A percentile compares a stretch with the other conserved stretches of the same genome.
Evolutionary conservation across 2,797 vertebrate genomes (phyloP).

Genomic region (Eremophila alpestris): DNA sequence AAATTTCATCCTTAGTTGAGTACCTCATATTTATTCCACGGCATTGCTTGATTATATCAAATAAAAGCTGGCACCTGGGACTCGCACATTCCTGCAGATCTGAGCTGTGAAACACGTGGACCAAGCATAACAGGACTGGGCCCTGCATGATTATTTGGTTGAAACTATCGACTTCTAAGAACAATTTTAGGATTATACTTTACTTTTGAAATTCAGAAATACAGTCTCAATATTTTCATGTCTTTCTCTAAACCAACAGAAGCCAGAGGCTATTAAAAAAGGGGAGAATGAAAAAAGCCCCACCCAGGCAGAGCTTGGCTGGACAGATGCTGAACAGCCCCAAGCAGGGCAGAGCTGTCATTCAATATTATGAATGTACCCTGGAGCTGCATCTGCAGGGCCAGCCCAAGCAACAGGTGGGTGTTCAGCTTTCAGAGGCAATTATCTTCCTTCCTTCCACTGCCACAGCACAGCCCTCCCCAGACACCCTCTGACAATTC

Average conservation of each 20-base stretch:
- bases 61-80: not conserved
- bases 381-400: not conserved
- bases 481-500: not conserved
- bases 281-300: not conserved
- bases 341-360: not conserved
- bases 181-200: not conserved
- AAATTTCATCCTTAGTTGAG: not conserved
- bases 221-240: not conserved
- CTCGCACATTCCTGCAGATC: rapidly evolving
- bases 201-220: not conserved
- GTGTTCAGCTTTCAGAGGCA: not conserved
- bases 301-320: rapidly evolving
- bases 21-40: not conserved
- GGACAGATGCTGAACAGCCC: not conserved
- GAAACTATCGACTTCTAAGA: not conserved
- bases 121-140: not conserved
- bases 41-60: not conserved
- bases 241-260: not conserved
- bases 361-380: not conserved
- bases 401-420: not conserved
- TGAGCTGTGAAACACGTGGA: not conserved
- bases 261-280: not conserved
- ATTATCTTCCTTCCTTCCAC: not conserved
- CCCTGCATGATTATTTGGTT: not conserved
- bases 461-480: not conserved